A percentile compares a stretch with the other conserved stretches of the same genome.
Conservation (phyloP, 37 sponge, comb jelly and placozoan genomes). For the Mnemiopsis leidyi region DNA sequence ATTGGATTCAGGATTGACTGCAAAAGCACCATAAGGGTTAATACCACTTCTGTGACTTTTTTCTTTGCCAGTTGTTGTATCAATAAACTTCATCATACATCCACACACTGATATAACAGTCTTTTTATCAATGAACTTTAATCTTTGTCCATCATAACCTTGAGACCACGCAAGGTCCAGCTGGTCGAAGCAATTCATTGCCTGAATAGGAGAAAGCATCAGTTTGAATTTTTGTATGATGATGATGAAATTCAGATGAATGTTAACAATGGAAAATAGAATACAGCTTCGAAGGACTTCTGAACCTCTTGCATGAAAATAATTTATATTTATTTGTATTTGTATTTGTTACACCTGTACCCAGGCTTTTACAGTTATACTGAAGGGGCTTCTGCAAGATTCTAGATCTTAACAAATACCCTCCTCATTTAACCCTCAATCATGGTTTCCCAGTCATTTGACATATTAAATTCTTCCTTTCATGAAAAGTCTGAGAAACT, state of each 20-base stretch:
- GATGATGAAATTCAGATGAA: not conserved
- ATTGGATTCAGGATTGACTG: slow-evolving; percentile 2
- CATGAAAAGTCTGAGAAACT: no score
- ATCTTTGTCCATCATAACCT: slow-evolving; percentile 46
- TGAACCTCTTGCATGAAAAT: no score
- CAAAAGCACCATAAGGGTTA: slow-evolving; percentile 37
- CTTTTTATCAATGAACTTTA: slow-evolving; percentile 47
- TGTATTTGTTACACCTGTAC: no score
- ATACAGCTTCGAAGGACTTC: no score
- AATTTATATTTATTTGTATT: no score
- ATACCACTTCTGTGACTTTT: slow-evolving; percentile 36
- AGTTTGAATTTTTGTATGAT: not conserved
- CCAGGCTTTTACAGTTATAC: no score
- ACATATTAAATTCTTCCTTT: no score
- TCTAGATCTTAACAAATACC: no score
- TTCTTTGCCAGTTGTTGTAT: slow-evolving; percentile 59
- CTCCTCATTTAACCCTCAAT: no score
- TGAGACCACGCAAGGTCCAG: slow-evolving; percentile 62
- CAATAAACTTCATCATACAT: slow-evolving; percentile 56
- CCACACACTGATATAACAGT: slow-evolving; percentile 61
- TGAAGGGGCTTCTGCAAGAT: no score
- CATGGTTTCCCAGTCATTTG: no score
- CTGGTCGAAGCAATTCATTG: slow-evolving; percentile 60
- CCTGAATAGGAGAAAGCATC: not conserved
- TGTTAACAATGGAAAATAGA: no score